These are phyloP conservation scores for Psilanteris sp. DNA, from an alignment of 1,140 invertebrate genomes.

Conservation along the genomic window DNA sequence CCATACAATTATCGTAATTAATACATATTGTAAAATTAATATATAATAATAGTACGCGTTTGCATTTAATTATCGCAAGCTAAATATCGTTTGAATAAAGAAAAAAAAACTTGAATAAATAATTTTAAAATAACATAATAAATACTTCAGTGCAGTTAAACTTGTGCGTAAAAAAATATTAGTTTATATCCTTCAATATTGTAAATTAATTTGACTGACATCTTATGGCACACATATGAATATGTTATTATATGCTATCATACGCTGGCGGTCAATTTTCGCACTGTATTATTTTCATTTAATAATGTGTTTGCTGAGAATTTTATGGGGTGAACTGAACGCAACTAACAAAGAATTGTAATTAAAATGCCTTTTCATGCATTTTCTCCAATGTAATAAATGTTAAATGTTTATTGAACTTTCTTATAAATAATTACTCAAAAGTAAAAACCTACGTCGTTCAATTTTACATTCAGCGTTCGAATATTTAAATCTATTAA, in stretches of 20 bases:
- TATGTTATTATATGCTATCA: conserved; percentile 24
- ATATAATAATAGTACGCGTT: no score
- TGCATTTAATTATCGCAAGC: no score
- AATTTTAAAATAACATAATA: background rate
- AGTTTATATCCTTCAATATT: conserved; percentile 25
- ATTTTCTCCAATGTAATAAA: background rate
- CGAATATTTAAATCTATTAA: conserved; percentile 7
- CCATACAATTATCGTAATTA: no score
- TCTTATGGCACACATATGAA: conserved; percentile 15
- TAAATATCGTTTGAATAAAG: no score
- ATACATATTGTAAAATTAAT: no score
- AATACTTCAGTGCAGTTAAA: background rate
- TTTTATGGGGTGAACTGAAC: conserved; percentile 30
- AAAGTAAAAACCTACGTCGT: background rate
- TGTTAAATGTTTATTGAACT: conserved; percentile 3
- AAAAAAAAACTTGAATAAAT: conserved; percentile 1
- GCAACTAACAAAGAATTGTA: conserved; percentile 7
- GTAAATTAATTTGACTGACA: conserved; percentile 35
- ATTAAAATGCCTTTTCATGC: conserved; percentile 19
- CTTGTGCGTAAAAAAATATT: background rate
- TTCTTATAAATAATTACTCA: conserved; percentile 10
- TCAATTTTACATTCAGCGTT: background rate
- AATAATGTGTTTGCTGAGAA: conserved; percentile 48
- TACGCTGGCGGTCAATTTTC: conserved; percentile 27
- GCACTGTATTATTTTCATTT: conserved; percentile 28